Evolutionary conservation across 2,888 invertebrate genomes (phyloP), one percentile per base, ranked within the genome.

Genomic region (Amblyteles armatorius): DNA sequence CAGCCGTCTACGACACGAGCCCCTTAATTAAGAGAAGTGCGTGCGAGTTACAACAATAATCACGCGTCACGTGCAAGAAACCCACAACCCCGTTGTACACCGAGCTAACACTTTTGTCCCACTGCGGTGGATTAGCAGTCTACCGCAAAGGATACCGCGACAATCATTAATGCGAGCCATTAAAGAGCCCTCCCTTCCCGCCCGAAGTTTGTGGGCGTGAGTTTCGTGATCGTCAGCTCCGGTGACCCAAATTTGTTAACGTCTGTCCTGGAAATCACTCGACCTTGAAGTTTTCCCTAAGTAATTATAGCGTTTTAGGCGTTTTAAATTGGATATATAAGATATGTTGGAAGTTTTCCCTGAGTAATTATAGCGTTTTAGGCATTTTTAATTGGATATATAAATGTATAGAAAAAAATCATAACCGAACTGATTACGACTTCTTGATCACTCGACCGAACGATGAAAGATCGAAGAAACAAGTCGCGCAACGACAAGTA

Each of bases 11-110:
- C 65, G 44, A 33, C 65, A 16, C 9, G 13, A 13, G 26, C 48
- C 22, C 60, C 19, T 33, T 60, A 16, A n/a, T 65, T 55, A 57
- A 82, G 44, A 67, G 71, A 77, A 52, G 77, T 77, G 82, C 82
- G 82, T 82, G 72, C 65, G 22, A 52, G 44, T 67, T 77, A 72
- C 72, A 65, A 78, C 72, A 72, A 82, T 82, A 82, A 82, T 77
- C 52, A 77, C 52, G 76, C 65, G 71, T 65, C 82, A 44, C 63
- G 82, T 77, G 13, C 13, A 6, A 55, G 33, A 26, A 50, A 82
- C 71, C 65, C 57, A 69, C 29, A 74, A 44, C 48, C 19, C 68
- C 48, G 13, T 5, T 11, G 52, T 44, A 60, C 55, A 50, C 13
- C 50, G 63, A 29, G 63, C 29, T 29, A 48, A 50, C 48, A 65